Conservation (phyloP, 2,113 vertebrate species). For the Menidia beryllina region DNA sequence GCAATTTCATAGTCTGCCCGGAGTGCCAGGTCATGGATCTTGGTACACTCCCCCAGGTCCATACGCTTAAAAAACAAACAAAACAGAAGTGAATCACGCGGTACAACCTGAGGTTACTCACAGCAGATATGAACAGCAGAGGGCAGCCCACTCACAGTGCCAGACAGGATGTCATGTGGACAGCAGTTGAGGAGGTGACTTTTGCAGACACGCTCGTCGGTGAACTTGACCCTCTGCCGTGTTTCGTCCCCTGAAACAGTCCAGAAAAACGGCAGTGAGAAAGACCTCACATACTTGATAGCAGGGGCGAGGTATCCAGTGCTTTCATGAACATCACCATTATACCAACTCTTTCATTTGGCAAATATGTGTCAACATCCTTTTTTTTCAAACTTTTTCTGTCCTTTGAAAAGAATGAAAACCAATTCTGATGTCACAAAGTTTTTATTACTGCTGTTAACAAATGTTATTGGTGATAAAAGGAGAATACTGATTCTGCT, state of each 20-base stretch:
- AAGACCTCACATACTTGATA: slow-evolving; percentile 59
- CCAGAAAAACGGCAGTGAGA: slow-evolving; percentile 80
- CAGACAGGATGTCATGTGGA: slow-evolving; percentile 97
- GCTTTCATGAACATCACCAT: slow-evolving; percentile 28
- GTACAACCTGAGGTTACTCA: background rate
- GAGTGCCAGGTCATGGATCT: slow-evolving; percentile 97
- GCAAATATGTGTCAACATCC: slow-evolving; percentile 13
- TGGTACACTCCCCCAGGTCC: slow-evolving; percentile 99
- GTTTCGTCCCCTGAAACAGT: slow-evolving; percentile 98
- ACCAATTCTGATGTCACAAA: background rate
- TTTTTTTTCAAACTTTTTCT: slow-evolving; percentile 25
- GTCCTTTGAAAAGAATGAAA: slow-evolving; percentile 16
- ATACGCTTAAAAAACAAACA: slow-evolving; percentile 90
- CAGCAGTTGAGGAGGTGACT: slow-evolving; percentile 99
- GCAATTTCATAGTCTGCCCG: slow-evolving; percentile 99
- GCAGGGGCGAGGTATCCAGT: slow-evolving; percentile 58
- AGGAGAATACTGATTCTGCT: slow-evolving; percentile 7
- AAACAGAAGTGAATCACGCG: background rate
- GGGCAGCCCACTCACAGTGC: slow-evolving; percentile 87
- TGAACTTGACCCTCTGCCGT: slow-evolving; percentile 98
- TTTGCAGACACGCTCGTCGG: slow-evolving; percentile 98
- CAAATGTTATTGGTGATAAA: background rate
- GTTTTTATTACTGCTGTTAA: background rate
- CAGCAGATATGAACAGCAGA: background rate
- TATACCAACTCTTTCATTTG: slow-evolving; percentile 20